Conservation (phyloP, 1,140 invertebrate genomes). For the Zaprionus nigranus region DNA sequence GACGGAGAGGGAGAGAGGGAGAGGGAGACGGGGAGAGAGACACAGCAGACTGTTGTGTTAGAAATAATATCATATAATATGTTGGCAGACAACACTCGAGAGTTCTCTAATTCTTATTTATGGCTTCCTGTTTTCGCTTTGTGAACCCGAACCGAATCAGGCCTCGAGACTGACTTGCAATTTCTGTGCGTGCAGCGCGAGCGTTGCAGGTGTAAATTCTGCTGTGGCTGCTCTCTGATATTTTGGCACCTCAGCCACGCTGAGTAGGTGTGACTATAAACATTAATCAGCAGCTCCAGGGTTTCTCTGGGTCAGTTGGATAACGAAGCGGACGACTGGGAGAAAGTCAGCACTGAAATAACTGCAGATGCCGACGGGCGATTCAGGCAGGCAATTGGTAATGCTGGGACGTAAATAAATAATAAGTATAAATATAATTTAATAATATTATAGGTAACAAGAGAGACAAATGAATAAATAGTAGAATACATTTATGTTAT, state of each 20-base stretch:
- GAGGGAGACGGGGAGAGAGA: constrained; percentile 3
- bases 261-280: constrained; percentile 72
- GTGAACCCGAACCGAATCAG: constrained; percentile 1
- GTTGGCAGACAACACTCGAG: constrained; percentile 45
- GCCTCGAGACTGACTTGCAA: constrained; percentile 67
- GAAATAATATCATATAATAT: constrained; percentile 80
- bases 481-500: no score
- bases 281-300: constrained; percentile 64
- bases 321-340: constrained; percentile 16
- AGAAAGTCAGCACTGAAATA: constrained; percentile 39
- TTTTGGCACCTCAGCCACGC: constrained; percentile 43
- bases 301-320: constrained; percentile 64
- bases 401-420: no score
- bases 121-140: constrained; percentile 59
- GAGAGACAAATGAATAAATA: not conserved
- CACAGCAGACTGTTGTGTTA: constrained; percentile 47
- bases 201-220: constrained; percentile 74
- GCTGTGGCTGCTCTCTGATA: constrained; percentile 27
- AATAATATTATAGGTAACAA: not conserved
- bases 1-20: not conserved
- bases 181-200: constrained; percentile 57
- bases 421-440: not conserved
- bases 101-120: constrained; percentile 79
- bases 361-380: constrained; percentile 27
- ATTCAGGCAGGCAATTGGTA: no score